These are phyloP conservation scores for Leptinotarsa defecta DNA, from an alignment of 1,140 invertebrate species.

Conservation along the genomic window DNA sequence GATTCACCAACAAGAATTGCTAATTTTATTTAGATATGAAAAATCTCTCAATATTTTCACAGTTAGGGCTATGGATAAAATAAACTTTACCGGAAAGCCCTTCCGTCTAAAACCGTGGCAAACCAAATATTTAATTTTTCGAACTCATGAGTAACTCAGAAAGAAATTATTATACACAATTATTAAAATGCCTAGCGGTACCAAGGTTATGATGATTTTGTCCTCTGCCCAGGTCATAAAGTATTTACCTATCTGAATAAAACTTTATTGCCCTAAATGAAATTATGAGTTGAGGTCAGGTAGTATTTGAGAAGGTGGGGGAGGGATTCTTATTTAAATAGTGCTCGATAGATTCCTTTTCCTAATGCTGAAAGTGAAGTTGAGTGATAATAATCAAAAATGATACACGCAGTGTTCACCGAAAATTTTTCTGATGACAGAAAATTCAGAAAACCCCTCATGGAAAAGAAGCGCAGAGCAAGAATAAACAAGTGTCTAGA, in stretches of 20 bases:
- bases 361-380: not conserved
- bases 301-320: not conserved
- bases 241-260: conserved; percentile 1
- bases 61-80: too few relatives aligned
- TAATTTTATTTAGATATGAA: too few relatives aligned
- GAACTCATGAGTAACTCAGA: too few relatives aligned
- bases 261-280: not conserved
- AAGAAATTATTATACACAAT: not conserved
- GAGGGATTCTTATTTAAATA: not conserved
- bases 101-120: too few relatives aligned
- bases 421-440: conserved; percentile 26
- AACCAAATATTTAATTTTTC: too few relatives aligned
- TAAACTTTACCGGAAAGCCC: too few relatives aligned
- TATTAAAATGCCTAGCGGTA: conserved; percentile 6
- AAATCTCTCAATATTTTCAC: too few relatives aligned
- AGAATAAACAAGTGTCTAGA: conserved; percentile 71
- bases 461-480: conserved; percentile 71
- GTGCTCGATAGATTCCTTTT: not conserved
- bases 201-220: conserved; percentile 4
- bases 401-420: not conserved
- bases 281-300: too few relatives aligned
- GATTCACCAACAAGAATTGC: too few relatives aligned
- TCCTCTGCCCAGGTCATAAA: not conserved
- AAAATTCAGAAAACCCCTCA: conserved; percentile 68
- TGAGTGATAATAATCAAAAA: not conserved